phyloP scores from a whole-genome alignment of 2,113 vertebrate species.

The Okapia johnstoni region DNA sequence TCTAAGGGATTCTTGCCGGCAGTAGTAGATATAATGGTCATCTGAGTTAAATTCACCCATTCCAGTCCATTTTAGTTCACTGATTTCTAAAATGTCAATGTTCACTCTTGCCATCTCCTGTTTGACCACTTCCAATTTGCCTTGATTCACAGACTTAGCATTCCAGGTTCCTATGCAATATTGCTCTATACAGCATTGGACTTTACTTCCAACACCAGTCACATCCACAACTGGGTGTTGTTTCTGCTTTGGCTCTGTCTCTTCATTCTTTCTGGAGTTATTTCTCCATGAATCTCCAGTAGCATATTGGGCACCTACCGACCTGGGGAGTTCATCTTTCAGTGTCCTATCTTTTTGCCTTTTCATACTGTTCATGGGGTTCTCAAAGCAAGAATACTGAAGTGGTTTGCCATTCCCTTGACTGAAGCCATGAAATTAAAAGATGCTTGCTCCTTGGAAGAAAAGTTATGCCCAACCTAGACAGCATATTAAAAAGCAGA shows the following conservation, averaged over 20 bases:
- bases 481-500: not conserved
- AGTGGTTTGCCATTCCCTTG: not conserved
- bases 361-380: not conserved
- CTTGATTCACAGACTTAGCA: not conserved
- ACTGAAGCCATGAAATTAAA: not conserved
- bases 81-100: not conserved
- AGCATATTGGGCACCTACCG: not conserved
- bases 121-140: not conserved
- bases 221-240: not conserved
- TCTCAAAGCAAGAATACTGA: not conserved
- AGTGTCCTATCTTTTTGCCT: not conserved
- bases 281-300: not conserved
- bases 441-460: not conserved
- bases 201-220: not conserved
- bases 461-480: not conserved
- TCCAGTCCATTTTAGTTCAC: not conserved
- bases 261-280: not conserved
- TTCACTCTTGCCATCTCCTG: not conserved
- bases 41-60: not conserved
- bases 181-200: not conserved
- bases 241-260: not conserved
- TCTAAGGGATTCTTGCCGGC: not conserved
- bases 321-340: not conserved
- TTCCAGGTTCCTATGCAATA: not conserved
- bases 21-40: not conserved